A percentile compares a stretch with the other conserved stretches of the same genome.
phyloP scores from a whole-genome alignment of 2,888 invertebrate species.

The Caenorhabditis sulstoni region DNA sequence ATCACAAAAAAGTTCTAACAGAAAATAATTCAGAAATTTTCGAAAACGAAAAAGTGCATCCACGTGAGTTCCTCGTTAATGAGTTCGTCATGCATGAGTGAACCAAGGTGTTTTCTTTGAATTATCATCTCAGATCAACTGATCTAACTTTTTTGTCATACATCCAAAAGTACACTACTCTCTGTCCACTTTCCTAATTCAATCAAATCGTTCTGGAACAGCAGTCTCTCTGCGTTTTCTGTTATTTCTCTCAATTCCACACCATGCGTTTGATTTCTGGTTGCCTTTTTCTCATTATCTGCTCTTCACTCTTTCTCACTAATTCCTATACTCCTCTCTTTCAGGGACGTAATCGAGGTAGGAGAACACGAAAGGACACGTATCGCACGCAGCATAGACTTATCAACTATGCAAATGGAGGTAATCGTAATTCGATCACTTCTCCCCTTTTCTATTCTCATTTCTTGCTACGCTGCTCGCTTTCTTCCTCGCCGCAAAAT shows the following conservation, averaged over 20 bases:
- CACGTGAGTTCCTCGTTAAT: too few species aligned
- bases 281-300: slow-evolving; percentile 17
- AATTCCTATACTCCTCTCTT: slow-evolving; percentile 7
- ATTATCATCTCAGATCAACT: too few species aligned
- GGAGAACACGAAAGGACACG: slow-evolving; percentile 57
- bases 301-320: slow-evolving; percentile 6
- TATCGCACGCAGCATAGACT: slow-evolving; percentile 51
- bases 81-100: too few species aligned
- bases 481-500: slow-evolving; percentile 20
- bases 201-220: neutral
- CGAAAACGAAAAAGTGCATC: too few species aligned
- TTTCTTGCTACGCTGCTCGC: slow-evolving; percentile 24
- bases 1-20: too few species aligned
- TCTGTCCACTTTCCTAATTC: neutral
- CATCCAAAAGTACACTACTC: neutral
- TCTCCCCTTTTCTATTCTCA: slow-evolving; percentile 47
- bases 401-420: slow-evolving; percentile 67
- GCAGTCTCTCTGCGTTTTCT: too few species aligned
- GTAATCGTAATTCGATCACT: slow-evolving; percentile 66
- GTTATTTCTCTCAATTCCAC: too few species aligned
- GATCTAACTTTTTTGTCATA: neutral
- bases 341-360: slow-evolving; percentile 40
- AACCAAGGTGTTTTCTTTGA: too few species aligned
- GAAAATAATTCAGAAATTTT: too few species aligned
- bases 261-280: neutral